A percentile compares a stretch with the other conserved stretches of the same genome.
These are phyloP conservation scores for Camptogramma bilineatum DNA, from an alignment of 2,888 invertebrate species.

Conservation along the genomic window DNA sequence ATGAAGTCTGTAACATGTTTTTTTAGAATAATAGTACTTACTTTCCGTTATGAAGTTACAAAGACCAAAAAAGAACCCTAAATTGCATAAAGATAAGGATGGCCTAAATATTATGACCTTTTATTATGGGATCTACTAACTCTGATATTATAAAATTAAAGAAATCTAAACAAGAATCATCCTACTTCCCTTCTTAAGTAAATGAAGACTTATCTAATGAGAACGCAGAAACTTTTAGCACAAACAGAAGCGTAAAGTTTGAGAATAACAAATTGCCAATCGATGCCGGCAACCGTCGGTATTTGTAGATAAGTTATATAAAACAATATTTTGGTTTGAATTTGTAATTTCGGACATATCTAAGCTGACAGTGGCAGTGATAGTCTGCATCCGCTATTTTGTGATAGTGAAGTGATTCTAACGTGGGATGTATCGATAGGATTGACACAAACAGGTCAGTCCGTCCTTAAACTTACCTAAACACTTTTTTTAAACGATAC, in stretches of 20 bases:
- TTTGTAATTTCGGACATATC: slow-evolving; percentile 55
- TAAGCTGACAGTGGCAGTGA: slow-evolving; percentile 52
- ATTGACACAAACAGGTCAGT: slow-evolving; percentile 36
- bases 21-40: too few species aligned
- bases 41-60: too few species aligned
- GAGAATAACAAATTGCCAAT: slow-evolving; percentile 50
- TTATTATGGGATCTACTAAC: too few species aligned
- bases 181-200: slow-evolving; percentile 9
- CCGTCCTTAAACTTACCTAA: slow-evolving; percentile 9
- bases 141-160: not conserved
- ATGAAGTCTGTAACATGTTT: too few species aligned
- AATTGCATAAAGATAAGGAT: too few species aligned
- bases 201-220: slow-evolving; percentile 19
- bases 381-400: slow-evolving; percentile 56
- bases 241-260: slow-evolving; percentile 53
- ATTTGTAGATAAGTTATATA: slow-evolving; percentile 58
- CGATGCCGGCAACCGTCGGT: slow-evolving; percentile 42
- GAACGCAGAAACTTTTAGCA: slow-evolving; percentile 19
- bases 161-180: not conserved
- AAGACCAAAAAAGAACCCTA: too few species aligned
- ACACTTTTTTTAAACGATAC: not conserved
- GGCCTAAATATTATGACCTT: too few species aligned
- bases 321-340: slow-evolving; percentile 50
- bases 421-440: slow-evolving; percentile 35
- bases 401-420: slow-evolving; percentile 49